Evolutionary conservation across 2,888 invertebrate genomes (phyloP), one percentile per base, ranked within the genome.

Genomic region (Ectobius pallidus): DNA sequence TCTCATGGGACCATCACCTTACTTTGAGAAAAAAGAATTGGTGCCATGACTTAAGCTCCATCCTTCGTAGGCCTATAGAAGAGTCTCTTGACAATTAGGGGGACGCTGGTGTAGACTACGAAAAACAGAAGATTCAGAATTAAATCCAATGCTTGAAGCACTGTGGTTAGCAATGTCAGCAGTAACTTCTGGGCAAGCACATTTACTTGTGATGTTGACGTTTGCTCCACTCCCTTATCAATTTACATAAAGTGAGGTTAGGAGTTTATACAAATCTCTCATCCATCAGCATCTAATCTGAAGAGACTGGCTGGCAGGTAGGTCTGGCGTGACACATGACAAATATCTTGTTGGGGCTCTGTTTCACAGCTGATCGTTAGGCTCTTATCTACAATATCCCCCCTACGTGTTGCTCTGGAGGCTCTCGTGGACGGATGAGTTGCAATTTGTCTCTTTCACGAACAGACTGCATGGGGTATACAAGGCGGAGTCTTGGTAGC

Each of bases 391-490:
- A 55, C 65, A 34, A 32, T 34, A 62, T 62, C 20, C 34, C 62
- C 62, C 34, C 32, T 18, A 46, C 22, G 42, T n/a, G 61, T 42
- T 39, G 27, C 39, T n/a, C 46, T 39, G 11, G 30, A 46, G 44
- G 42, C 42, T 2, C 44, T 25, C n/a, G 70, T 34, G 58, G 39
- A 72, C 68, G 68, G 68, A 72, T 72, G 72, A 30, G 18, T 61
- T 69, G 68, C 72, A 61, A 72, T 72, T 69, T 72, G 72, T 72
- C 72, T 67, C 72, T 44, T 68, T 72, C 72, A 72, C 34, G 52
- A 39, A 27, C 32, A 55, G n/a, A 68, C 72, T 52, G 72, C 68
- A 69, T 72, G 71, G 71, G 71, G 71, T 72, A 72, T 6, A 20
- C 39, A 63, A 42, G 63, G 52, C 52, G 27, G 42, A 25, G 46